Base-by-base conservation (phyloP, 2,888 invertebrate species). In the Agrotis ipsilon region DNA sequence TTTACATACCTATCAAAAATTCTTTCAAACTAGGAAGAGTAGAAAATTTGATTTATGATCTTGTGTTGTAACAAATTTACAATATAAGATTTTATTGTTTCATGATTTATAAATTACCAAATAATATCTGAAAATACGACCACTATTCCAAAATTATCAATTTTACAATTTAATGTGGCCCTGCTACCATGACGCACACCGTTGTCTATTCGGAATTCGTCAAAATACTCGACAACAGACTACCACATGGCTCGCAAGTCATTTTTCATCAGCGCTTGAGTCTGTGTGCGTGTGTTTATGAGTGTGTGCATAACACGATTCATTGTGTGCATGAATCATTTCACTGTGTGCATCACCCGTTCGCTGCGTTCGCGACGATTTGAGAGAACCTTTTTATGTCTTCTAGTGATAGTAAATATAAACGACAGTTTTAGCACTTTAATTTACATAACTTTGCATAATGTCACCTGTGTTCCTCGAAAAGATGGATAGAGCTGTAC, bases 171-270 rank as follows among this genome's bases (percentile, higher is more conserved):
- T 3, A n/a, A 24, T 39, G 24, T 64, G 58, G 11, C 59, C 80
- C 48, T 48, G 77, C 90, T 68, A 48, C 4, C 24, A 0, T 21
- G 77, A 90, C 86, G 89, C 81, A 89, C 91, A 88, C 83, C 19
- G 65, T 81, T 48, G 55, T 90, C 94, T 94, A 95, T 94, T 93
- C 90, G 94, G 94, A 94, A 95, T 95, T 94, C 95, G 93, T 95
- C 95, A 95, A 95, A 95, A 95, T 94, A 94, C 92, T 92, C 91
- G 91, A 89, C 92, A 90, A 88, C 91, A 87, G 88, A 91, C 93
- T 90, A 92, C 93, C 94, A 94, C 94, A 94, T 94, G 94, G 92
- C 93, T 89, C 86, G 90, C 91, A 86, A 93, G 90, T 93, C 91
- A 92, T 93, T 94, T 90, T 90, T 94, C 93, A 92, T 89, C 81